These are phyloP conservation scores for Ctena decussata DNA, from an alignment of 2,888 invertebrate species.

Conservation along the genomic window DNA sequence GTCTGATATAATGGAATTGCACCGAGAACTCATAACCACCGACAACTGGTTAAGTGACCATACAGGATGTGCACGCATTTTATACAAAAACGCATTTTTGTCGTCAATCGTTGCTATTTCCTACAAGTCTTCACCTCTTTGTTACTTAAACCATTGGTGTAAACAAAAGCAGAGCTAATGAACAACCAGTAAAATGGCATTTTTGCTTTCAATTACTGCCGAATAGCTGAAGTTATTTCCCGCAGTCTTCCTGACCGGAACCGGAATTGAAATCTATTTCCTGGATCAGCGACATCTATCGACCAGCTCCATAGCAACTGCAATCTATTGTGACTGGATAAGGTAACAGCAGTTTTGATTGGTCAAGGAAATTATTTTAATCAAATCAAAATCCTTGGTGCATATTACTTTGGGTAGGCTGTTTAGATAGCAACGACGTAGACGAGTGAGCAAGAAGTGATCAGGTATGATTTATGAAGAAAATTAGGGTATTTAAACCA, in stretches of 20 bases:
- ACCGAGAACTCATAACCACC: no score
- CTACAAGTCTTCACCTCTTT: no score
- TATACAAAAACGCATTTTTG: no score
- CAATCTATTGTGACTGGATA: neutral
- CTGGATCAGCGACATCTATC: slow-evolving; percentile 30
- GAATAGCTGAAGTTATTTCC: neutral
- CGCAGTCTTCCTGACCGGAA: slow-evolving; percentile 32
- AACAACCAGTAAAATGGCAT: no score
- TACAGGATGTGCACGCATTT: no score
- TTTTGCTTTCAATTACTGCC: no score
- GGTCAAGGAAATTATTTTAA: slow-evolving; percentile 5
- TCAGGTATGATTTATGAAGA: neutral
- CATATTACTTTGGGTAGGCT: slow-evolving; percentile 15
- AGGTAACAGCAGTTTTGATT: slow-evolving; percentile 35
- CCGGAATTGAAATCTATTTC: slow-evolving; percentile 44
- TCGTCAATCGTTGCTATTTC: no score
- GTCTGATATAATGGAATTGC: no score
- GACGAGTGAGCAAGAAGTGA: slow-evolving; percentile 18
- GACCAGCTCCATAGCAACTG: slow-evolving; percentile 50
- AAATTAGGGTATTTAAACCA: neutral
- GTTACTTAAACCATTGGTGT: neutral
- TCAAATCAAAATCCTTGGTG: slow-evolving; percentile 31
- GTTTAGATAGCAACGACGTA: slow-evolving; percentile 73
- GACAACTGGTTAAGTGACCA: no score
- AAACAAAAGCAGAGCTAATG: neutral